phyloP scores from a whole-genome alignment of 2,113 vertebrate species.

The Hoplias malabaricus region DNA sequence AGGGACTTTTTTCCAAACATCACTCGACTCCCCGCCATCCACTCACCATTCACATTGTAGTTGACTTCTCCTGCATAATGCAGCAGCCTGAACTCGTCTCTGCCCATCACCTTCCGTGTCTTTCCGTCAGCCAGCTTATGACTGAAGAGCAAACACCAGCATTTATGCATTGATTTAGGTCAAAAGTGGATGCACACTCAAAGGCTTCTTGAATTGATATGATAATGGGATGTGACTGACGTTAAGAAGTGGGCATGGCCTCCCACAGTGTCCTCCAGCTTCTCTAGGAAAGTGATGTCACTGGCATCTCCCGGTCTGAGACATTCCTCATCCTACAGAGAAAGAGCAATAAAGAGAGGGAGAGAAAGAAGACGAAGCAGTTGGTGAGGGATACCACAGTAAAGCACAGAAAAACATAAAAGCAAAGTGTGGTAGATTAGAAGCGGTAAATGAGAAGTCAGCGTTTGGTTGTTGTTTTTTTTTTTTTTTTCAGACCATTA shows the following conservation, averaged over 20 bases:
- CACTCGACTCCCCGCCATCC: not conserved
- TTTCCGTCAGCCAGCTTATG: conserved; percentile 96
- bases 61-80: conserved; percentile 98
- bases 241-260: conserved; percentile 93
- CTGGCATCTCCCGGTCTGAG: conserved; percentile 94
- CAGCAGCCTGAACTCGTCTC: conserved; percentile 90
- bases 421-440: too few relatives aligned
- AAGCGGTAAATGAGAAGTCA: too few relatives aligned
- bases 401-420: not conserved
- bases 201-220: not conserved
- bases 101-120: conserved; percentile 87
- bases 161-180: not conserved
- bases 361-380: not conserved
- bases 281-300: conserved; percentile 92
- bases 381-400: not conserved
- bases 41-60: conserved; percentile 89
- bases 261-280: conserved; percentile 89
- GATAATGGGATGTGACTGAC: conserved; percentile 73
- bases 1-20: too few relatives aligned
- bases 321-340: conserved; percentile 90
- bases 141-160: conserved; percentile 62
- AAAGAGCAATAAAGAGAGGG: not conserved
- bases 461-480: too few relatives aligned
- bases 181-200: not conserved
- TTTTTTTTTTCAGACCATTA: too few relatives aligned